Base-by-base conservation (phyloP, 2,888 invertebrate genomes). In the Syrphus vitripennis region DNA sequence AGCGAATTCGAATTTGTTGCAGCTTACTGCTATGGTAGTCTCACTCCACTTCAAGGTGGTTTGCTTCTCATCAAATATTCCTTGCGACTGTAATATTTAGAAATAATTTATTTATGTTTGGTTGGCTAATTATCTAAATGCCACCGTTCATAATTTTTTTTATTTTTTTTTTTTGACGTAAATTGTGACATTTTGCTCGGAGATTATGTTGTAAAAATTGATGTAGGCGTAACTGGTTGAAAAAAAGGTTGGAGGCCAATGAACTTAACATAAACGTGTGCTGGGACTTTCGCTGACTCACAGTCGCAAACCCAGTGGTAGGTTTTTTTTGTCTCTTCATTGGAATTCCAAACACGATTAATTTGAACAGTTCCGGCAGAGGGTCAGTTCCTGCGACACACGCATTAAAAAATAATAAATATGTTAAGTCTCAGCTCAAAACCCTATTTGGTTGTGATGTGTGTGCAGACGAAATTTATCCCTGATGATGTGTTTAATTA, bases 331-430 rank as follows among this genome's bases (percentile, higher is more conserved):
- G 29, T 16, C n/a, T n/a, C n/a, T n/a, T n/a, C 34, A 67, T 83
- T 83, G 75, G 26, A 26, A 84, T 80, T 84, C 80, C 29, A 65
- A 42, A 26, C 79, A 74, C 69, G 72, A 26, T 45, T 16, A 67
- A n/a, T 45, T 59, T 26, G 53, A 26, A 29, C 14, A 61, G 21
- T 45, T 59, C 61, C 45, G 75, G 26, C 48, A 71, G 50, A 70
- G 55, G 75, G 69, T 3, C 50, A 61, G 29, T 40, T 72, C 72
- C 72, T 65, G 42, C 16, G 42, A 29, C 40, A 53, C 3, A 63
- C 10, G 37, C 31, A 50, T 24, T 70, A 40, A 53, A 67, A 67
- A 34, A 29, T 34, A 57, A 65, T 67, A 55, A 72, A 55, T 37
- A 45, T 69, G 83, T 72, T 53, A 34, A 72, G n/a, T n/a, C 12